Base-by-base conservation (phyloP, 2,113 vertebrate genomes). In the Mus pahari region DNA sequence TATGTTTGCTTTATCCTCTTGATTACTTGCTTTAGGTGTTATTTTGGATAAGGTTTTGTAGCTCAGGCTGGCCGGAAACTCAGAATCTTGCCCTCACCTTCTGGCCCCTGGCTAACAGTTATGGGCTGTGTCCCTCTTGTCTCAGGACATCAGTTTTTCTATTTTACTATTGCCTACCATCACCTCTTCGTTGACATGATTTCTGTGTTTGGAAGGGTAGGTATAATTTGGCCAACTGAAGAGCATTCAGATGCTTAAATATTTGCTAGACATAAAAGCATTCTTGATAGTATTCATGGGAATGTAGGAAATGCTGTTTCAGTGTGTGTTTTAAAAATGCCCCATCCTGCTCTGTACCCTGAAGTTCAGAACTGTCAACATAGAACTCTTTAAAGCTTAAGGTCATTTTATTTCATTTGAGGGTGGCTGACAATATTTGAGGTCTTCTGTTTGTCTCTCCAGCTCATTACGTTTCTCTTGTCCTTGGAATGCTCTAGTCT, bases 141-240 rank as follows among this genome's bases (percentile, higher is more conserved):
- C 10, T 71, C 48, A 36, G 0, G 33, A 10, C 71, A 39, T 42
- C 86, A 48, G 64, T 79, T 92, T 55, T 95, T 90, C 50, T 90
- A 17, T 74, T 71, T 84, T 95, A 87, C 31, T 26, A n/a, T 79
- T 88, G 64, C 89, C 42, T 94, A 42, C 39, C 91, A 50, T 79
- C 73, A 68, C 48, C 53, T 93, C 68, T 93, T 55, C 60, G 79
- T 89, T 92, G n/a, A 58, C 89, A 36, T 89, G 79, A 36, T 64
- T 68, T 62, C 42, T 74, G n/a, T 88, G 42, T 90, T 86, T 97
- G 89, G 55, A 92, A 94, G 66, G 31, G 62, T 92, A 94, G 77
- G 26, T 89, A 81, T 12, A 86, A 88, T 66, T 91, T 97, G 81
- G n/a, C 10, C 73, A 92, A 66, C 24, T 22, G 36, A 82, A 94